These are phyloP conservation scores for Poecilus cupreus DNA, from an alignment of 2,888 invertebrate species.

Conservation along the genomic window DNA sequence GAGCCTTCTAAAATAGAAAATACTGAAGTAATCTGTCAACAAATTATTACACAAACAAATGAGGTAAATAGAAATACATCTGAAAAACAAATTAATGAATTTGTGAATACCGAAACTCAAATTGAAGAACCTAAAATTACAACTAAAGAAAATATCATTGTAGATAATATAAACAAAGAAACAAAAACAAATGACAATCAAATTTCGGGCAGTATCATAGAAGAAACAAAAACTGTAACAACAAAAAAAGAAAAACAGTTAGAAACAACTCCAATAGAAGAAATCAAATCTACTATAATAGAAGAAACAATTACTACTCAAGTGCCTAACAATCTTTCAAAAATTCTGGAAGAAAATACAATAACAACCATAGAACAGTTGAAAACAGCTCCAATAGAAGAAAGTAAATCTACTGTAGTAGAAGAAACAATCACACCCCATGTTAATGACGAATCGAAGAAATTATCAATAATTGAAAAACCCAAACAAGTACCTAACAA, in stretches of 20 bases:
- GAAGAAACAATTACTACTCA: neutral
- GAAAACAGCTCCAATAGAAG: neutral
- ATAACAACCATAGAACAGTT: neutral
- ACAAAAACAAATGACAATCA: conserved; percentile 1
- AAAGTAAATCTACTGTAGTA: too few species aligned
- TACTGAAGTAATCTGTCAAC: neutral
- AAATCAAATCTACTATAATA: too few species aligned
- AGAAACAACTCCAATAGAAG: neutral
- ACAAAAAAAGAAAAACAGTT: neutral
- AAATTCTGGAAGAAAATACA: neutral
- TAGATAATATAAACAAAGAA: conserved; percentile 5
- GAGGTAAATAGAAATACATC: neutral
- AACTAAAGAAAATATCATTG: neutral
- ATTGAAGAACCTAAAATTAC: neutral
- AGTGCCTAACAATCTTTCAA: too few species aligned
- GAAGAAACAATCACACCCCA: neutral
- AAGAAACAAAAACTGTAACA: conserved; percentile 2
- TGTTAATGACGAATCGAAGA: too few species aligned
- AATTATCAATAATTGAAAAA: neutral
- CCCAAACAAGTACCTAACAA: neutral
- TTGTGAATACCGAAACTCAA: neutral
- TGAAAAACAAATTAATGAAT: neutral
- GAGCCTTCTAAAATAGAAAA: neutral
- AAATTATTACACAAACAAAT: neutral
- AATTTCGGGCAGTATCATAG: neutral